Conservation (phyloP, 2,888 invertebrate species). For the Drosophila robusta region DNA sequence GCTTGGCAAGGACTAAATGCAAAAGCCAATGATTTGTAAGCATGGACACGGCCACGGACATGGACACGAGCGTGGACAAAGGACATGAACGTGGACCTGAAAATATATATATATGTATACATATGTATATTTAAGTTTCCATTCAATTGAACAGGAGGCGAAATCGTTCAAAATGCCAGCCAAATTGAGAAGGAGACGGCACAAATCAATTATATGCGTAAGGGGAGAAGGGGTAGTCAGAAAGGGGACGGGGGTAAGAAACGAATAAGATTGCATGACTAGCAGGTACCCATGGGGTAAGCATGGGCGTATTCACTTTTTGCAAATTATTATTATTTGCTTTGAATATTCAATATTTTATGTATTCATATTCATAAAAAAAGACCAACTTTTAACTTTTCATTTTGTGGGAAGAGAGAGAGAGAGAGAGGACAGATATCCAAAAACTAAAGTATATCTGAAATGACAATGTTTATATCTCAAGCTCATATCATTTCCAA, state of each 20-base stretch:
- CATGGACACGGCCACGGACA: constrained; percentile 50
- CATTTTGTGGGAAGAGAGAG: no score
- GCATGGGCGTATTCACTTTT: no score
- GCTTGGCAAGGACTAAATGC: constrained; percentile 63
- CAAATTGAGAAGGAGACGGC: constrained; percentile 53
- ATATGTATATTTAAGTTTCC: constrained; percentile 70
- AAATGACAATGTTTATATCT: no score
- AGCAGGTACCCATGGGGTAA: not conserved
- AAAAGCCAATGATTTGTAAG: constrained; percentile 72
- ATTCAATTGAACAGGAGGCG: constrained; percentile 65
- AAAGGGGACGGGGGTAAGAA: not conserved
- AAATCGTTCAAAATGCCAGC: constrained; percentile 62
- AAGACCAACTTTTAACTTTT: no score
- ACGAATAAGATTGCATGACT: not conserved
- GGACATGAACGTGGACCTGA: constrained; percentile 10
- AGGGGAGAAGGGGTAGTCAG: not conserved
- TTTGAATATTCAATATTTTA: no score
- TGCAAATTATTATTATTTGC: no score
- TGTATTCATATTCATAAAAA: no score
- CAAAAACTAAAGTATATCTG: no score
- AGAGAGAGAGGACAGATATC: no score
- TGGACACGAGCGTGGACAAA: constrained; percentile 23
- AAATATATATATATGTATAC: constrained; percentile 29
- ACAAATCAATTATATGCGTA: constrained; percentile 71
- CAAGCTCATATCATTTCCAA: no score